Base-by-base conservation (phyloP, 2,888 invertebrate species). In the Latrodectus hesperus region DNA sequence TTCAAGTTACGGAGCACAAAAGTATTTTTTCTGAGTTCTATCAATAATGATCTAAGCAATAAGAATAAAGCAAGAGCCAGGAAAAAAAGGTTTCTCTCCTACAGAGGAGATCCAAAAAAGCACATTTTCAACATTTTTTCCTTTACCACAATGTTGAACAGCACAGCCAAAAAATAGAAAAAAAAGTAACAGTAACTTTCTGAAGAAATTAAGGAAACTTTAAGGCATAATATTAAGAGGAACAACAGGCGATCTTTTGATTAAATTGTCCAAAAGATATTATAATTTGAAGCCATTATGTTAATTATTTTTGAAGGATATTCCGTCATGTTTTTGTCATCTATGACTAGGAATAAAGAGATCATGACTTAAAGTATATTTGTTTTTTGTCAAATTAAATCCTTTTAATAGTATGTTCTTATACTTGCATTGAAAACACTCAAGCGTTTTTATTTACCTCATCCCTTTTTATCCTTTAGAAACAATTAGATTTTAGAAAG, bases 281-380 rank as follows among this genome's bases (percentile, higher is more conserved):
- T 84, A 84, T 84, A 84, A 84, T 84, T 84, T 84, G 55, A 84
- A 84, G 78, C 68, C 84, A 79, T 84, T 84, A 84, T 84, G 84
- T 78, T 84, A 84, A 84, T 84, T 78, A 78, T 84, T 82, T 65
- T 51, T 17, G 26, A 64, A 68, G 68, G 51, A 53, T 53, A 53
- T 52, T 71, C 49, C 55, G 0, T 55, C 55, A 55, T 16, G 12
- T 11, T 16, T 55, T 11, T 22, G 22, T 55, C 55, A 55, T 55
- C 55, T 22, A 22, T 22, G 22, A 22, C 22, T 22, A 22, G 11
- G 16, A 55, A 55, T 55, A 14, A 55, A 55, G 6, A 55, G 55
- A 14, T 55, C 16, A 55, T 55, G 22, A 1, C 1, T 22, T 1
- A 22, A 0, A 22, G 22, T 22, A 1, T 22, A 22, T 22, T 22